Percentiles rank a stretch among this genome's conserved stretches.
phyloP scores from a whole-genome alignment of 2,888 invertebrate genomes.

The Desoria tigrina region DNA sequence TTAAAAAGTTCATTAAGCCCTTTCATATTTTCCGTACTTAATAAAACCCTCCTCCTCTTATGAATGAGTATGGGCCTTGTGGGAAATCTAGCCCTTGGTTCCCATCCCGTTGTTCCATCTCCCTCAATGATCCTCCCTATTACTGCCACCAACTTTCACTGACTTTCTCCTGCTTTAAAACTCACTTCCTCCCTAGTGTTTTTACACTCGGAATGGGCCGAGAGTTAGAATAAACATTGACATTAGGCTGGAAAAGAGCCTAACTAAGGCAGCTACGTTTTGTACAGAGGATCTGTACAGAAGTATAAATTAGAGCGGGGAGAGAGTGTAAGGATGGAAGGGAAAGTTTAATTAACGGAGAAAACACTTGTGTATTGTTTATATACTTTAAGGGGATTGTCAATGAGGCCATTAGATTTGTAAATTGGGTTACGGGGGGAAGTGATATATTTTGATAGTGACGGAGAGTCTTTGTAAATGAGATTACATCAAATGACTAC shows the following conservation, averaged over 20 bases:
- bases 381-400: slow-evolving; percentile 7
- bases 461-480: too few relatives aligned
- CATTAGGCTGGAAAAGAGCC: background rate
- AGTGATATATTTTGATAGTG: background rate
- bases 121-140: too few relatives aligned
- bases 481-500: too few relatives aligned
- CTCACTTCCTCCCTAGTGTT: too few relatives aligned
- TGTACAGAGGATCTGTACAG: too few relatives aligned
- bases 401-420: slow-evolving; percentile 15
- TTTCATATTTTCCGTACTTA: background rate
- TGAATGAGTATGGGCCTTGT: slow-evolving; percentile 12
- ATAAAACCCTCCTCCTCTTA: background rate
- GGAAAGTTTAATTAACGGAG: background rate
- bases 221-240: slow-evolving; percentile 1
- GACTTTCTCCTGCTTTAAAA: too few relatives aligned
- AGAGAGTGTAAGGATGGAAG: background rate
- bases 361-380: background rate
- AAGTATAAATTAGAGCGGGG: background rate
- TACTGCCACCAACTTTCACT: too few relatives aligned
- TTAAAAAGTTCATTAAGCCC: slow-evolving; percentile 17
- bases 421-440: background rate
- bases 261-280: too few relatives aligned
- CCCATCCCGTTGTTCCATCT: background rate
- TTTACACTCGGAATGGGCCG: too few relatives aligned
- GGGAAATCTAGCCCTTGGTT: slow-evolving; percentile 10